Evolutionary conservation across 92 coral and sea anemone species (phyloP).

Genomic region (Epizoanthus scotinus): DNA sequence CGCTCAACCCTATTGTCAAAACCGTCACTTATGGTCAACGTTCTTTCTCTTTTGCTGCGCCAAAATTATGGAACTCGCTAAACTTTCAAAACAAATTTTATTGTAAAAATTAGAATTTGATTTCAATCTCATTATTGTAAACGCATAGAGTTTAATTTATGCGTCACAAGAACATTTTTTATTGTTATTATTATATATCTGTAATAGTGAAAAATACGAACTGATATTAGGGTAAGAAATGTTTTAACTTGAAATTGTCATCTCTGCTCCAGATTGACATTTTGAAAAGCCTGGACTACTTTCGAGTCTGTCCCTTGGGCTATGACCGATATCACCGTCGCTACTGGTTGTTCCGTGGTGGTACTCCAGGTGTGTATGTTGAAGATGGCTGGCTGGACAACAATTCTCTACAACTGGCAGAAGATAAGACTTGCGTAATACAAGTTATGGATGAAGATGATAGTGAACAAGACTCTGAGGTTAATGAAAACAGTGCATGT

Average conservation of each 20-base stretch:
- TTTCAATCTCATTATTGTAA: no score
- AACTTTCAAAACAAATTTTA: no score
- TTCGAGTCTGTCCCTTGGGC: conserved; percentile 74
- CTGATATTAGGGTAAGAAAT: background rate
- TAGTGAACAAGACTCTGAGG: background rate
- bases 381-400: conserved; percentile 81
- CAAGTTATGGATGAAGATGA: background rate
- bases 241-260: background rate
- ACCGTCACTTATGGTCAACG: no score
- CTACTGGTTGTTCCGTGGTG: conserved; percentile 82
- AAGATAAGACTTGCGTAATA: background rate
- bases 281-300: conserved; percentile 51
- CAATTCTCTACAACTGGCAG: conserved; percentile 6
- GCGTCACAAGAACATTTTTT: no score
- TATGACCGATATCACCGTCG: conserved; percentile 85
- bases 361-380: conserved; percentile 67
- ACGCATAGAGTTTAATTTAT: no score
- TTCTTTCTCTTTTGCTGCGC: no score
- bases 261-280: conserved; percentile 45
- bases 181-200: no score
- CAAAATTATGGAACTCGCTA: no score
- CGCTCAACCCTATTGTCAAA: no score
- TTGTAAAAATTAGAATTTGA: no score
- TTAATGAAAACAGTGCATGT: background rate
- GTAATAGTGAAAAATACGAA: no score